Base-by-base conservation (phyloP, 2,888 invertebrate species). In the Merodon equestris region DNA sequence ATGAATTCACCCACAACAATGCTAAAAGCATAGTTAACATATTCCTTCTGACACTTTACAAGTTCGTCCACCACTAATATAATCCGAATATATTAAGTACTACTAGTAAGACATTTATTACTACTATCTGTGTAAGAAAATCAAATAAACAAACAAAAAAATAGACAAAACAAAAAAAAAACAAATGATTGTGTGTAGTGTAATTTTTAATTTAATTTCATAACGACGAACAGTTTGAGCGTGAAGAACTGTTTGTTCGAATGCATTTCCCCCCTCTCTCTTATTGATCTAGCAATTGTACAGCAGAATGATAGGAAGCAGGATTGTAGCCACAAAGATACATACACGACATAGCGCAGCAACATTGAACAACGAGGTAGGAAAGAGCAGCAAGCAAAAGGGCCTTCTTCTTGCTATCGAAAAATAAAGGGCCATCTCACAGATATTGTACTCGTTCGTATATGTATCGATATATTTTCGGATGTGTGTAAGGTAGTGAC, bases 11-110 rank as follows among this genome's bases (percentile, higher is more conserved):
- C 27, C 27, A 7, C 27, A 27, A 4, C 27, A 27, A 27, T 4
- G 27, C 27, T 2, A 27, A 27, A 27, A 4, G 27, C 27, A 27
- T 27, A 7, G 27, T 27, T 27, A 27, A 27, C 27, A 27, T 27
- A 27, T 27, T 27, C 2, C 27, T 27, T 70, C 54, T 60, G 58
- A 40, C 56, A 27, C 48, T 56, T 72, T 75, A 54, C 61, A 66
- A 77, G 66, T 72, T 76, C 72, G 76, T 77, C 76, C 76, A 77
- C 66, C 72, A 72, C 66, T 72, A 61, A 70, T 64, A 60, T 67
- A 51, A 72, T 66, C 67, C 61, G 72, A 72, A 61, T 61, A 27
- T 27, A 56, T 71, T 76, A 77, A 77, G 76, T 66, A 71, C 54
- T 72, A 71, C 53, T 75, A 75, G 75, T 75, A 75, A 75, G 70